Conservation (phyloP, 2,797 vertebrate species). For the Takifugu rubripes region DNA sequence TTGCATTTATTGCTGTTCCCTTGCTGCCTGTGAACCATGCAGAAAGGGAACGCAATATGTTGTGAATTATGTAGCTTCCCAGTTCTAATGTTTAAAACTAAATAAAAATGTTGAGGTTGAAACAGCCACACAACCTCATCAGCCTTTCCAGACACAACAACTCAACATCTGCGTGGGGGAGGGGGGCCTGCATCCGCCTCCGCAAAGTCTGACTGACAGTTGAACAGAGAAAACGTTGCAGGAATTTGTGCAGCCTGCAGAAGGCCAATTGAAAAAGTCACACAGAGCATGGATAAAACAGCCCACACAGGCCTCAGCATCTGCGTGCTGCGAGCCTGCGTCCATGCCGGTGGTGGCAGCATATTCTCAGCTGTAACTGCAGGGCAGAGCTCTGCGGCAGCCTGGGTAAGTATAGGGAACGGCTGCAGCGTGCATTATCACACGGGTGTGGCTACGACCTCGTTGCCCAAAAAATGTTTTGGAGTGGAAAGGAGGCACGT, state of each 20-base stretch:
- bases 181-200: too few relatives aligned
- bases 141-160: too few relatives aligned
- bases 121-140: too few relatives aligned
- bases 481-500: slow-evolving; percentile 29
- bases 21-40: too few relatives aligned
- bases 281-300: slow-evolving; percentile 8
- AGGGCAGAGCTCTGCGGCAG: slow-evolving; percentile 68
- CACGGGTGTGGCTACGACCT: slow-evolving; percentile 65
- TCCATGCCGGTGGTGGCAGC: slow-evolving; percentile 44
- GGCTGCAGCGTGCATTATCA: slow-evolving; percentile 58
- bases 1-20: too few relatives aligned
- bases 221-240: too few relatives aligned
- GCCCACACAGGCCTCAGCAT: slow-evolving; percentile 2
- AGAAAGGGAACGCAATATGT: too few relatives aligned
- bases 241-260: background rate
- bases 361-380: slow-evolving; percentile 53
- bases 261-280: slow-evolving; percentile 8
- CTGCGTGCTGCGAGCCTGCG: slow-evolving; percentile 37
- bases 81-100: too few relatives aligned
- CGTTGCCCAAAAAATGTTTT: slow-evolving; percentile 46
- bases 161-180: too few relatives aligned
- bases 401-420: slow-evolving; percentile 72
- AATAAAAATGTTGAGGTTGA: too few relatives aligned
- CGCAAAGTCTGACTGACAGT: too few relatives aligned
- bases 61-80: too few relatives aligned